Percentiles rank a stretch among this genome's conserved stretches.
Conservation (phyloP, 2,797 vertebrate species). For the Tauraco hartlaubi region DNA sequence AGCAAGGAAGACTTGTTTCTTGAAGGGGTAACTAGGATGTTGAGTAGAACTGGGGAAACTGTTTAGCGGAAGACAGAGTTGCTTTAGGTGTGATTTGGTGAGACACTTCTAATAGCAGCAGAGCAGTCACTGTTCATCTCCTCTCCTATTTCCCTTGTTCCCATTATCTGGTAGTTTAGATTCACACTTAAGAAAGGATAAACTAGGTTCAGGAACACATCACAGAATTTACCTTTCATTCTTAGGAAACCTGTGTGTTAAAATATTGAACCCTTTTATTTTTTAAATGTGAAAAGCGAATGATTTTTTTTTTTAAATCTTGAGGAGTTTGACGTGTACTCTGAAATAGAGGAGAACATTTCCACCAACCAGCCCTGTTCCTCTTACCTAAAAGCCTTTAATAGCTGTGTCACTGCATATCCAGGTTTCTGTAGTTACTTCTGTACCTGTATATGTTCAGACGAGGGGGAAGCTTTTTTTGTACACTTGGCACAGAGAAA, state of each 20-base stretch:
- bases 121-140: not conserved
- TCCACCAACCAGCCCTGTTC: not conserved
- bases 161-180: not conserved
- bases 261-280: not conserved
- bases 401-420: not conserved
- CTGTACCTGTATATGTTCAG: not conserved
- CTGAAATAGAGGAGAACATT: not conserved
- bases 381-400: not conserved
- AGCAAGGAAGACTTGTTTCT: not conserved
- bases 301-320: not conserved
- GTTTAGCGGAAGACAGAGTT: not conserved
- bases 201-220: not conserved
- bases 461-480: not conserved
- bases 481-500: not conserved
- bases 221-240: not conserved
- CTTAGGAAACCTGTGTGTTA: not conserved
- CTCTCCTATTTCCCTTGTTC: not conserved
- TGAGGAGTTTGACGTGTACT: not conserved
- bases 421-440: not conserved
- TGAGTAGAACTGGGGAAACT: not conserved
- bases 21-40: not conserved
- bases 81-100: not conserved
- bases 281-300: not conserved
- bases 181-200: not conserved
- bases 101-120: not conserved